These are phyloP conservation scores for Rhipidura dahli DNA, from an alignment of 2,113 vertebrate species.

Conservation along the genomic window DNA sequence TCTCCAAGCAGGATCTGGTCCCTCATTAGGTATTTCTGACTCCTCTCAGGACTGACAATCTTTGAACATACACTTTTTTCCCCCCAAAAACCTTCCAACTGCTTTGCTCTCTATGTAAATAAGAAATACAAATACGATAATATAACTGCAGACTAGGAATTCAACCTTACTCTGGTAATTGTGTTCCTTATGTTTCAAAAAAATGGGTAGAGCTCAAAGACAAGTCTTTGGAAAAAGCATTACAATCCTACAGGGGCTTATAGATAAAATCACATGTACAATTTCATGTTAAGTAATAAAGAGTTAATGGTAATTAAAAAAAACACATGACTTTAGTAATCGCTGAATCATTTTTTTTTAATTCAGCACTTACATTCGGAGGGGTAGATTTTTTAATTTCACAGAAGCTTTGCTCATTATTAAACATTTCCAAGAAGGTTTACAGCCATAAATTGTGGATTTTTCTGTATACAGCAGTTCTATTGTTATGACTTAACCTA, in stretches of 20 bases:
- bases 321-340: conserved; percentile 11
- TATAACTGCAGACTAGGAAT: not conserved
- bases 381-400: conserved; percentile 47
- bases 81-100: not conserved
- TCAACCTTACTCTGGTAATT: not conserved
- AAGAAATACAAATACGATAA: not conserved
- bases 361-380: conserved; percentile 47
- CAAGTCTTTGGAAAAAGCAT: not conserved
- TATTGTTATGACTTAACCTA: conserved; percentile 73
- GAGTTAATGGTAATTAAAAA: conserved; percentile 65
- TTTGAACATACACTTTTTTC: not conserved
- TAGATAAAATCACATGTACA: conserved; percentile 44
- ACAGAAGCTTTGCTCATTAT: conserved; percentile 53
- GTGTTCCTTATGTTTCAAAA: not conserved
- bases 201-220: not conserved
- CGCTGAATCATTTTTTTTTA: conserved; percentile 39
- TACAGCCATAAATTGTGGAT: conserved; percentile 45
- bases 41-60: not conserved
- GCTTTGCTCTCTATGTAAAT: conserved; percentile 48
- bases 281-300: conserved; percentile 47
- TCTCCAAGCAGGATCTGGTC: not conserved
- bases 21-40: not conserved
- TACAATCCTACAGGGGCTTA: conserved; percentile 37
- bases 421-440: conserved; percentile 63
- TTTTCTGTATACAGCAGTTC: conserved; percentile 51